Percentiles rank a stretch among this genome's conserved stretches.
These are phyloP conservation scores for Limanda limanda DNA, from an alignment of 2,113 vertebrate genomes.

Conservation along the genomic window DNA sequence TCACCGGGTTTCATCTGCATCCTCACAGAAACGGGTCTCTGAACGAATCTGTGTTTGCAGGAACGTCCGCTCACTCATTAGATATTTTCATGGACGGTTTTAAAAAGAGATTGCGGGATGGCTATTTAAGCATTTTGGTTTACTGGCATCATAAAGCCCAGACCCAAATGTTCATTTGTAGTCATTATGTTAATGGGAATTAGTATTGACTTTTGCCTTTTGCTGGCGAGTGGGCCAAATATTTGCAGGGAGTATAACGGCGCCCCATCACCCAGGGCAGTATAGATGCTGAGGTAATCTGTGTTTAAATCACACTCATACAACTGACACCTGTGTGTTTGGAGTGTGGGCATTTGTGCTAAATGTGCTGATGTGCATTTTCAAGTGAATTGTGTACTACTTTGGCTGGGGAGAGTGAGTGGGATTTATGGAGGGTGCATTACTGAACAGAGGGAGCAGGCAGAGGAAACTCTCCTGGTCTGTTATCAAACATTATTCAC, in stretches of 20 bases:
- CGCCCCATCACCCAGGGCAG: conserved; percentile 39
- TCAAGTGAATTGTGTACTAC: conserved; percentile 35
- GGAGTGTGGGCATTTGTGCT: conserved; percentile 19
- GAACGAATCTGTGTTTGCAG: conserved; percentile 35
- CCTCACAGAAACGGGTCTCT: not conserved
- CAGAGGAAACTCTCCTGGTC: conserved; percentile 30
- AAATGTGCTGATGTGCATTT: conserved; percentile 44
- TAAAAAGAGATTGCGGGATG: conserved; percentile 25
- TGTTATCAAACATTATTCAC: conserved; percentile 39
- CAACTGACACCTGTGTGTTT: conserved; percentile 12
- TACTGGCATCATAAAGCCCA: conserved; percentile 52
- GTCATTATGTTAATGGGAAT: conserved; percentile 73
- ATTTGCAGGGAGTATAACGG: conserved; percentile 59
- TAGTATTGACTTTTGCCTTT: conserved; percentile 71
- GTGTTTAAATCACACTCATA: conserved; percentile 11
- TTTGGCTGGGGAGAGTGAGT: conserved; percentile 55
- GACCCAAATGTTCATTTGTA: conserved; percentile 71
- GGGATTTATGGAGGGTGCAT: conserved; percentile 60
- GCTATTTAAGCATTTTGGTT: conserved; percentile 56
- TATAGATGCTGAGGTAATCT: conserved; percentile 56
- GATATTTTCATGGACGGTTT: conserved; percentile 40
- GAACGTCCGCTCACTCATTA: conserved; percentile 35
- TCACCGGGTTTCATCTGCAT: conserved; percentile 33
- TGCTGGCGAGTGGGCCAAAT: conserved; percentile 56
- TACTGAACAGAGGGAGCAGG: conserved; percentile 49